Conservation (phyloP, 2,888 invertebrate genomes). For the Drosophila incognita region DNA sequence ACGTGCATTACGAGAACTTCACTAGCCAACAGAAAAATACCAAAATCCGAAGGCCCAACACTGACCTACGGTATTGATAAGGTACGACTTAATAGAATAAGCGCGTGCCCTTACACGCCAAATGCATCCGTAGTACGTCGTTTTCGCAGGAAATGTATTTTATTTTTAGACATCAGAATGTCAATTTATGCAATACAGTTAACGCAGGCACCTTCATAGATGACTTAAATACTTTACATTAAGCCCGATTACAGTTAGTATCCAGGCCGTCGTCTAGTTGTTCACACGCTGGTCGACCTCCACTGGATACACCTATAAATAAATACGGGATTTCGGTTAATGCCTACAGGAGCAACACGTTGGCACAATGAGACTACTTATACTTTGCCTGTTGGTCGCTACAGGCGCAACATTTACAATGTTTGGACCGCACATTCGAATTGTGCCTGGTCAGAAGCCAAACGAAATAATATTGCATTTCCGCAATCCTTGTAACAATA, state of each 20-base stretch:
- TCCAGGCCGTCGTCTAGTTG: constrained; percentile 42
- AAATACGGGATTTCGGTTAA: background rate
- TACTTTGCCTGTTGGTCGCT: constrained; percentile 56
- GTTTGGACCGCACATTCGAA: constrained; percentile 63
- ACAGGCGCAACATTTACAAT: constrained; percentile 63
- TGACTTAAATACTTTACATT: constrained; percentile 57
- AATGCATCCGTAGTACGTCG: constrained; percentile 41
- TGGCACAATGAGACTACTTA: constrained; percentile 57
- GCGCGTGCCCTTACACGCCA: constrained; percentile 48
- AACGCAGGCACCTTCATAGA: background rate
- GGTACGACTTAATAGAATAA: constrained; percentile 25
- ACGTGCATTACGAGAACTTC: constrained; percentile 29
- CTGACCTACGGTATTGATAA: constrained; percentile 24
- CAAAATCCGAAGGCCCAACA: background rate
- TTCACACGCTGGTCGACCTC: constrained; percentile 8
- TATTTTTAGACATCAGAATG: constrained; percentile 35
- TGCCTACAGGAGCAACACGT: background rate
- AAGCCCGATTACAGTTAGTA: constrained; percentile 43
- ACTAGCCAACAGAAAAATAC: background rate
- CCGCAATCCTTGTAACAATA: constrained; percentile 65
- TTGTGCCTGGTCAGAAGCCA: constrained; percentile 52
- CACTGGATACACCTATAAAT: constrained; percentile 6
- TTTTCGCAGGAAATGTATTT: constrained; percentile 18
- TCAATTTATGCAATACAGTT: constrained; percentile 31
- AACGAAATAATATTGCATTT: constrained; percentile 68